Evolutionary conservation across 2,888 invertebrate species (phyloP), one percentile per base, ranked within the genome.

Genomic region (Acronicta leporina): DNA sequence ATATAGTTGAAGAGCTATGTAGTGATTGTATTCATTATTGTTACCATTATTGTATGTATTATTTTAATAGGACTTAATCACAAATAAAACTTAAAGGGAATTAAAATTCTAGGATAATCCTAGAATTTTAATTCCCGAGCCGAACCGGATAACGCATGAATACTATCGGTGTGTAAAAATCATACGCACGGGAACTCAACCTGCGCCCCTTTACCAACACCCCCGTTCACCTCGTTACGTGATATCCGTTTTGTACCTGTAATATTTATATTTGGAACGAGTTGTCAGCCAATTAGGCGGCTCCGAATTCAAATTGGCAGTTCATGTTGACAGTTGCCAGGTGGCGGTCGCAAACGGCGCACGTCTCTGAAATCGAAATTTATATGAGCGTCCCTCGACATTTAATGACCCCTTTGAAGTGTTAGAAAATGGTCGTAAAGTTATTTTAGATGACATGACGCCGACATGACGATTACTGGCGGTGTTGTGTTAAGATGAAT

Each of bases 391-490:
- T 81, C 81, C 72, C 82, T 80, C 81, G 84, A 87, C 86, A 88
- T 91, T 91, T 91, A 89, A 89, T 88, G 89, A 85, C 85, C 87
- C 82, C 92, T 93, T 93, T 93, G 93, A 93, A 89, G 92, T 90
- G 87, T 86, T 84, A 82, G 84, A 87, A 88, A 91, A 89, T 89
- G 86, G 86, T 88, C 88, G 86, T 87, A 87, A 87, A 86, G 83
- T 81, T 90, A 92, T 92, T 92, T 88, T 81, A 59, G 81, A 77
- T 75, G n/a, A n/a, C n/a, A n/a, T n/a, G n/a, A n/a, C n/a, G 73
- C 68, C 63, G 58, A 79, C 80, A 80, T 80, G 82, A 84, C 79
- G 83, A 79, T 76, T 80, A 80, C 78, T 77, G 75, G 67, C 68
- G 74, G 68, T 78, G 79, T 85, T 82, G 81, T 80, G 80, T 80